Evolutionary conservation across 2,113 vertebrate species (phyloP).

Genomic region (Corythoichthys haematopterus): DNA sequence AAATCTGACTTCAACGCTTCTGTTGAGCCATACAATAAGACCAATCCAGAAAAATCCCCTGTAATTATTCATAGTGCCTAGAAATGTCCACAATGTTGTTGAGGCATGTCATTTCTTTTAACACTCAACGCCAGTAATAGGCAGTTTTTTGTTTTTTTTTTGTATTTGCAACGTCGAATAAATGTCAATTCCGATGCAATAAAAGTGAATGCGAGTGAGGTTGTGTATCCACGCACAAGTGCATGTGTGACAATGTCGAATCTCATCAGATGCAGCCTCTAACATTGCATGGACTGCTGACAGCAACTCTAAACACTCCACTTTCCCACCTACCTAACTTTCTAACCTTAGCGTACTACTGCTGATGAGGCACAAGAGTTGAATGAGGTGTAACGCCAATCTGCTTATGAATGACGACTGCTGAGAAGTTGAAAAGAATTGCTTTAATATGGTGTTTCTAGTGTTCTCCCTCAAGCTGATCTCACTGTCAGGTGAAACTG

Average conservation of each 20-base stretch:
- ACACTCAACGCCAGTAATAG: slow-evolving; percentile 29
- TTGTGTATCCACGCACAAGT: slow-evolving; percentile 21
- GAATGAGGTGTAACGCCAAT: slow-evolving; percentile 37
- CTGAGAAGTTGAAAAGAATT: slow-evolving; percentile 37
- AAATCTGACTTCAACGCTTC: slow-evolving; percentile 26
- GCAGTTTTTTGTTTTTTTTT: slow-evolving; percentile 30
- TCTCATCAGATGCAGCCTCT: slow-evolving; percentile 51
- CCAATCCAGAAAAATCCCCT: slow-evolving; percentile 24
- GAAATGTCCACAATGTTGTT: slow-evolving; percentile 15
- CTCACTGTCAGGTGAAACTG: slow-evolving; percentile 21
- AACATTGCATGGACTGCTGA: slow-evolving; percentile 58
- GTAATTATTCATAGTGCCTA: slow-evolving; percentile 25
- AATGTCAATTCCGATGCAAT: slow-evolving; percentile 57
- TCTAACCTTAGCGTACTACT: slow-evolving; percentile 53
- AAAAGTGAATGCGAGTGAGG: slow-evolving; percentile 21
- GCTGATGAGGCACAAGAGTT: slow-evolving; percentile 57
- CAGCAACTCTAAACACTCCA: slow-evolving; percentile 58
- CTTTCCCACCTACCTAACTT: slow-evolving; percentile 46
- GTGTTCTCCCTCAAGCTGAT: slow-evolving; percentile 21
- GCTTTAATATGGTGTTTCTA: slow-evolving; percentile 33
- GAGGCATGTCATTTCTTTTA: slow-evolving; percentile 34
- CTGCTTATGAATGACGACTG: slow-evolving; percentile 44
- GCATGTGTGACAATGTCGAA: slow-evolving; percentile 20
- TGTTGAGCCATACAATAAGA: slow-evolving; percentile 13
- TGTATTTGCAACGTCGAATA: slow-evolving; percentile 50